Evolutionary conservation across 2,113 vertebrate genomes (phyloP).

Genomic region (Mobula birostris): DNA sequence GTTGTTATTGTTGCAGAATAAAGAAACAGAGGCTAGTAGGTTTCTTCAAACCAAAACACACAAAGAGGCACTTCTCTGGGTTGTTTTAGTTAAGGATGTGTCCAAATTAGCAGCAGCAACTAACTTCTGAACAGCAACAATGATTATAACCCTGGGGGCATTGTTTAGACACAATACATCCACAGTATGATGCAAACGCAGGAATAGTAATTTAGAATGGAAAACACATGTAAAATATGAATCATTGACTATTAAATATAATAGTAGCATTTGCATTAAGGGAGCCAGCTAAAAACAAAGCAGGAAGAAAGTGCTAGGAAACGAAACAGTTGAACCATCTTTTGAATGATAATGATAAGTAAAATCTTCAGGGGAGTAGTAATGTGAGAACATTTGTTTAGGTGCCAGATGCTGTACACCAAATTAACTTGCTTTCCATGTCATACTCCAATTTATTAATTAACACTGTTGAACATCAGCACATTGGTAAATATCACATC

Average conservation of each 20-base stretch:
- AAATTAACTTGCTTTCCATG: neutral
- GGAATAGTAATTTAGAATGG: neutral
- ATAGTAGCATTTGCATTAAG: neutral
- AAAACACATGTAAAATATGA: neutral
- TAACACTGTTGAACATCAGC: neutral
- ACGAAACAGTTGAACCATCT: neutral
- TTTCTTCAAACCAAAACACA: neutral
- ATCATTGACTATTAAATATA: neutral
- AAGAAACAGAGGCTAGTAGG: neutral
- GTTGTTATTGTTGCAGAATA: neutral
- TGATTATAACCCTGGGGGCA: neutral
- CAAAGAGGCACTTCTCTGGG: neutral
- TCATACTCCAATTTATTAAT: neutral
- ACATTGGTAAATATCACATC: too few relatives aligned
- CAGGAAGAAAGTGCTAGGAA: neutral
- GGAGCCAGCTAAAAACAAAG: neutral
- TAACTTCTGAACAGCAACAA: neutral
- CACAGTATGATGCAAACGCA: neutral
- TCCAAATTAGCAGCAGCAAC: conserved; percentile 3
- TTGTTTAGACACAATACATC: neutral
- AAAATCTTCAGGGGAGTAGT: neutral
- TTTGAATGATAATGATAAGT: neutral
- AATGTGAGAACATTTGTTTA: neutral
- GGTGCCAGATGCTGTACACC: neutral
- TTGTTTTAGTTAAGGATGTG: neutral